A percentile compares a stretch with the other conserved stretches of the same genome.
Evolutionary conservation across 2,113 vertebrate genomes (phyloP).

Genomic region (Chaetops frenatus): DNA sequence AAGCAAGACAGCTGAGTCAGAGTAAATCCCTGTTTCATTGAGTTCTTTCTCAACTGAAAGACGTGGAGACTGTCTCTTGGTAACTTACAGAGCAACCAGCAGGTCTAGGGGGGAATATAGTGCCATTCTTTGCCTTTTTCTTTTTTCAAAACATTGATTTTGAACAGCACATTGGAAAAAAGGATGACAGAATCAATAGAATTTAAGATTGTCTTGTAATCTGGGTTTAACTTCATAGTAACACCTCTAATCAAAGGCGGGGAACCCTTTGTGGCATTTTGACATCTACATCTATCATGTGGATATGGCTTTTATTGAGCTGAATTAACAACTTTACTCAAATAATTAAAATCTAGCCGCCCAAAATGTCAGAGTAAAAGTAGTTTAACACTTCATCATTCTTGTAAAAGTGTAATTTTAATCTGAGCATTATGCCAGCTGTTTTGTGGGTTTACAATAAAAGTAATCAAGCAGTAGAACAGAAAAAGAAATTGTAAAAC

Average conservation of each 20-base stretch:
- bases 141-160: slow-evolving; percentile 15
- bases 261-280: slow-evolving; percentile 44
- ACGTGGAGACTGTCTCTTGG: neutral
- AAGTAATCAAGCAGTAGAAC: slow-evolving; percentile 36
- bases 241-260: slow-evolving; percentile 62
- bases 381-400: slow-evolving; percentile 47
- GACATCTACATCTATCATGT: slow-evolving; percentile 56
- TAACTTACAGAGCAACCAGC: slow-evolving; percentile 27
- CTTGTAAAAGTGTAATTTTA: slow-evolving; percentile 50
- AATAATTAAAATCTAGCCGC: slow-evolving; percentile 56
- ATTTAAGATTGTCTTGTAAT: slow-evolving; percentile 66
- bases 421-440: slow-evolving; percentile 31
- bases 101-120: neutral
- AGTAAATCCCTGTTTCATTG: slow-evolving; percentile 30
- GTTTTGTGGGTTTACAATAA: slow-evolving; percentile 28
- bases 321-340: slow-evolving; percentile 51
- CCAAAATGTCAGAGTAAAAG: slow-evolving; percentile 53
- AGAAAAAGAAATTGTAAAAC: neutral
- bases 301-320: slow-evolving; percentile 39
- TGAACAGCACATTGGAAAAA: slow-evolving; percentile 41
- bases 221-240: slow-evolving; percentile 53
- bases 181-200: slow-evolving; percentile 64
- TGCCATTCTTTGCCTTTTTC: neutral
- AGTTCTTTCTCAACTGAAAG: slow-evolving; percentile 32
- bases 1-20: slow-evolving; percentile 27